These are phyloP conservation scores for Falco rusticolus DNA, from an alignment of 2,797 vertebrate species.

Conservation along the genomic window DNA sequence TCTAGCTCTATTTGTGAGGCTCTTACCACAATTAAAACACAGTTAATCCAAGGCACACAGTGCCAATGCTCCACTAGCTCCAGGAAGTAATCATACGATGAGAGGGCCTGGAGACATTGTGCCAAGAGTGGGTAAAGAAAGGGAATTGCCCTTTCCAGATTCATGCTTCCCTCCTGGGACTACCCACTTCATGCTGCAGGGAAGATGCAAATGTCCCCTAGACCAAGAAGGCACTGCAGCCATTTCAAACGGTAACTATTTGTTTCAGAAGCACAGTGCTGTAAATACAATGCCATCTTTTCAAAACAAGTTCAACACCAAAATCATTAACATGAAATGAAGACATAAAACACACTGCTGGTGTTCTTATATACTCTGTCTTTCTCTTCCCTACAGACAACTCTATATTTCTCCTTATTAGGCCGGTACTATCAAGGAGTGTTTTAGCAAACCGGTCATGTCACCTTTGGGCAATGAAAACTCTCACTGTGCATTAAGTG, in stretches of 20 bases:
- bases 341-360: not conserved
- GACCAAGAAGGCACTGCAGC: not conserved
- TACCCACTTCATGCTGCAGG: not conserved
- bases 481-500: not conserved
- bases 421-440: not conserved
- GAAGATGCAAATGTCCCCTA: not conserved
- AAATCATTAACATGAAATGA: not conserved
- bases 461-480: not conserved
- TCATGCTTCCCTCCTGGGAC: not conserved
- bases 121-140: not conserved
- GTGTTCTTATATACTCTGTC: not conserved
- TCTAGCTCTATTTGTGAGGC: not conserved
- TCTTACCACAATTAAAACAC: not conserved
- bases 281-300: not conserved
- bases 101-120: not conserved
- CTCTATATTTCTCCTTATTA: not conserved
- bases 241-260: not conserved
- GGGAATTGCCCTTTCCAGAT: not conserved
- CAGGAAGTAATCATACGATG: accelerated
- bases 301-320: not conserved
- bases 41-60: not conserved
- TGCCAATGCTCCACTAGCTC: not conserved
- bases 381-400: not conserved
- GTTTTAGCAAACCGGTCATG: not conserved
- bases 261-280: not conserved